These are phyloP conservation scores for Epinephelus lanceolatus DNA, from an alignment of 2,113 vertebrate species.

Conservation along the genomic window DNA sequence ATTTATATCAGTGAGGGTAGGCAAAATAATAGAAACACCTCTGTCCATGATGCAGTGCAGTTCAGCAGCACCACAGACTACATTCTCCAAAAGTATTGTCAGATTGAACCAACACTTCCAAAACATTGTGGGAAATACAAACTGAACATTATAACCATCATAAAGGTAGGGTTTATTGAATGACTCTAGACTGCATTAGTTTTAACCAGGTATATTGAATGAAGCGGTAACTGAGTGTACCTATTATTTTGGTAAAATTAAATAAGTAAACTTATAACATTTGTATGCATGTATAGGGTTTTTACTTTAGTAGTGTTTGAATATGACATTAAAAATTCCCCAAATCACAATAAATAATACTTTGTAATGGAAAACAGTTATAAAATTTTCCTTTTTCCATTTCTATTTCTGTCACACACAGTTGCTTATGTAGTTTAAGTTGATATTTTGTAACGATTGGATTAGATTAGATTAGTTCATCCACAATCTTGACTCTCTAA, in stretches of 20 bases:
- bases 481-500: background rate
- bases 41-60: background rate
- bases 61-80: background rate
- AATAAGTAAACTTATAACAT: background rate
- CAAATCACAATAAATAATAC: background rate
- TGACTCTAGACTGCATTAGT: no score
- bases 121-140: background rate
- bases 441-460: background rate
- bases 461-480: background rate
- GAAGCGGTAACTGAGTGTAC: background rate
- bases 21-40: background rate
- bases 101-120: background rate
- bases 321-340: background rate
- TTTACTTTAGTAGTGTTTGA: background rate
- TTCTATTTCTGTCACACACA: background rate
- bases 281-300: no score
- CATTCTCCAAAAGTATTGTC: background rate
- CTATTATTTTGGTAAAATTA: background rate
- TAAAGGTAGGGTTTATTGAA: background rate
- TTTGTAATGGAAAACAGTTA: background rate
- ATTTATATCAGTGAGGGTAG: background rate
- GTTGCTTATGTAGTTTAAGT: background rate
- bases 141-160: background rate
- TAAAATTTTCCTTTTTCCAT: background rate
- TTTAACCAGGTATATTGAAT: background rate